These are phyloP conservation scores for Sebastes schlegelii DNA, from an alignment of 2,113 vertebrate genomes.

Conservation along the genomic window DNA sequence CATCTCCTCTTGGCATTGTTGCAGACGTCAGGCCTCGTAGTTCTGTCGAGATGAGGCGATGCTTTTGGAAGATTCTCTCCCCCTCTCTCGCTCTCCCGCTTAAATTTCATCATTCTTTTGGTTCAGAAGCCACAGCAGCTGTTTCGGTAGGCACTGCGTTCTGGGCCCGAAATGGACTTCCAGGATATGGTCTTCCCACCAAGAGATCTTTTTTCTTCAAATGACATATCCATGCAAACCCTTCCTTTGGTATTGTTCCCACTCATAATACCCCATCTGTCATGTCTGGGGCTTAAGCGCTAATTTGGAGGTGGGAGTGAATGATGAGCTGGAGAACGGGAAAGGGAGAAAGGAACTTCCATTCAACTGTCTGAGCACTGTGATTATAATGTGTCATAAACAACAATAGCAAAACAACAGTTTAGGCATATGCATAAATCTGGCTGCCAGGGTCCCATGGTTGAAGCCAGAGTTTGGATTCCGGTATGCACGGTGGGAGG, in stretches of 20 bases:
- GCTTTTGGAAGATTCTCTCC: conserved; percentile 48
- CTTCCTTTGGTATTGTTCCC: conserved; percentile 50
- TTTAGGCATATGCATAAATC: conserved; percentile 46
- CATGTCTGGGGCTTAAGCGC: conserved; percentile 26
- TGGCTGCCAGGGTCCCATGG: not conserved
- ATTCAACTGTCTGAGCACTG: conserved; percentile 10
- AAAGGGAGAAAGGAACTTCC: conserved; percentile 25
- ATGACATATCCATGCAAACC: conserved; percentile 50
- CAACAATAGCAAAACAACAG: conserved; percentile 55
- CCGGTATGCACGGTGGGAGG: conserved; percentile 20
- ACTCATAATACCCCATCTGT: conserved; percentile 51
- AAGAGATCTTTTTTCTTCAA: conserved; percentile 40
- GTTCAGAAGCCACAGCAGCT: conserved; percentile 75
- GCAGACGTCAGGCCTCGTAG: conserved; percentile 60
- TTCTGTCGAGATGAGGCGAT: conserved; percentile 42
- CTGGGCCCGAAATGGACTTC: conserved; percentile 58
- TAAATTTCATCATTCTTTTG: conserved; percentile 59
- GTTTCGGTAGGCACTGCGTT: conserved; percentile 55
- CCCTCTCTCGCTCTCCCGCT: conserved; percentile 30
- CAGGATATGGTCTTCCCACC: conserved; percentile 65
- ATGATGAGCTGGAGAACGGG: conserved; percentile 20
- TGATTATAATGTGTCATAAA: conserved; percentile 47
- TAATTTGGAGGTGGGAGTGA: conserved; percentile 49
- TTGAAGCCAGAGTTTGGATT: conserved; percentile 28
- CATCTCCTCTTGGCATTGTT: conserved; percentile 77